Percentiles rank a stretch among this genome's conserved stretches.
Conservation (phyloP, 2,113 vertebrate genomes). For the Promerops cafer region DNA sequence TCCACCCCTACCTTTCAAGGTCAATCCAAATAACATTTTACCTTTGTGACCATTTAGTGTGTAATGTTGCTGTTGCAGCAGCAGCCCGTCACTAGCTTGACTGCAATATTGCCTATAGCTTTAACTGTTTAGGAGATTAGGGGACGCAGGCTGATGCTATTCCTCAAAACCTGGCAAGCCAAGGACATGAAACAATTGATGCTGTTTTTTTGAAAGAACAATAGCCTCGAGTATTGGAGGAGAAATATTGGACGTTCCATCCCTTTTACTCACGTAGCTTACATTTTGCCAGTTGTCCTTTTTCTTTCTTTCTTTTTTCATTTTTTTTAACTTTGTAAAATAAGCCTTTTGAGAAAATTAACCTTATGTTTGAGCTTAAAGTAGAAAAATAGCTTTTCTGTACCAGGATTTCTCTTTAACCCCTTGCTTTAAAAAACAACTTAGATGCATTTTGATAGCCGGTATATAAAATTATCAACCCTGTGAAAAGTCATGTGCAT, state of each 20-base stretch:
- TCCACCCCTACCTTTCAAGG: constrained; percentile 72
- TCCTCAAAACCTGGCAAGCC: constrained; percentile 67
- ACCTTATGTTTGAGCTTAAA: constrained; percentile 19
- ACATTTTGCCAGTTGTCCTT: constrained; percentile 45
- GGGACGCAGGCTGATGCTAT: constrained; percentile 1
- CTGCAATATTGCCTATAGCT: constrained; percentile 58
- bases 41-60: constrained; percentile 79
- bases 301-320: not conserved
- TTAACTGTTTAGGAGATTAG: constrained; percentile 69
- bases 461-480: not conserved
- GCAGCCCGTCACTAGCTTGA: constrained; percentile 17
- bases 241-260: constrained; percentile 68
- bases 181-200: constrained; percentile 63
- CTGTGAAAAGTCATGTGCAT: not conserved
- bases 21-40: constrained; percentile 78
- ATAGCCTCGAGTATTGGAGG: constrained; percentile 53
- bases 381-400: not conserved
- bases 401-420: not conserved
- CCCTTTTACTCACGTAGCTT: constrained; percentile 64
- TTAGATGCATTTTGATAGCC: not conserved
- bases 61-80: constrained; percentile 65
- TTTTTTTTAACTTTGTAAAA: not conserved
- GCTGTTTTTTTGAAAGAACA: constrained; percentile 59
- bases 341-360: constrained; percentile 21
- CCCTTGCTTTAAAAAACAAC: not conserved